Evolutionary conservation across 2,113 vertebrate genomes (phyloP).

Genomic region (Hemiprocne comata): DNA sequence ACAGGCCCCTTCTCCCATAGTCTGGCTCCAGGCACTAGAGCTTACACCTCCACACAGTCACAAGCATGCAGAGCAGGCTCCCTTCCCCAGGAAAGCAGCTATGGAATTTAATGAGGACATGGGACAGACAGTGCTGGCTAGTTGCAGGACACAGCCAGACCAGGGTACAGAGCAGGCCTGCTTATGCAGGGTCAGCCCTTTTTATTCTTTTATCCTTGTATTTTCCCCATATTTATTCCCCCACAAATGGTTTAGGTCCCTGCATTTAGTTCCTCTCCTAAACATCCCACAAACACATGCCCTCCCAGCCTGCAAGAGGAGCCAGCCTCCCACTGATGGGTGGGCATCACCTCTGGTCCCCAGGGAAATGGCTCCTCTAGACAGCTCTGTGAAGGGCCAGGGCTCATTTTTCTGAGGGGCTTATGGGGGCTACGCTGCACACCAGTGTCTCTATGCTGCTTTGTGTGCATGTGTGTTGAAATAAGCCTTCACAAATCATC

Average conservation of each 20-base stretch:
- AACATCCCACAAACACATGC: rapidly evolving
- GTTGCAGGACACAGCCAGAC: neutral
- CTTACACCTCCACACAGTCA: neutral
- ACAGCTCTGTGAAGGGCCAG: neutral
- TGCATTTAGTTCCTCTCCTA: neutral
- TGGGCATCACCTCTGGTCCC: neutral
- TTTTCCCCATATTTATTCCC: neutral
- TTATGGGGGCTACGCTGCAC: neutral
- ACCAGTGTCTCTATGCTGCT: neutral
- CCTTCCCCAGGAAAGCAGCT: neutral
- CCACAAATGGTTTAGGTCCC: neutral
- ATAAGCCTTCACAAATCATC: neutral
- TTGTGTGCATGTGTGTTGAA: rapidly evolving
- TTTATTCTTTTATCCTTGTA: neutral
- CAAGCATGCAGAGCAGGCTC: rapidly evolving
- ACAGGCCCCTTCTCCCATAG: rapidly evolving
- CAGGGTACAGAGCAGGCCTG: neutral
- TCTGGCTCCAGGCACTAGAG: rapidly evolving
- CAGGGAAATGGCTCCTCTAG: rapidly evolving
- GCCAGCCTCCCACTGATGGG: neutral
- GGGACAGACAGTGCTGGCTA: neutral
- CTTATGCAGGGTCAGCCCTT: neutral
- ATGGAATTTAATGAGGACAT: neutral
- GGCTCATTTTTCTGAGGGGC: neutral
- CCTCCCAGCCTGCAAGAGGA: neutral